These are phyloP conservation scores for Syngnathus scovelli DNA, from an alignment of 2,113 vertebrate species.

Conservation along the genomic window DNA sequence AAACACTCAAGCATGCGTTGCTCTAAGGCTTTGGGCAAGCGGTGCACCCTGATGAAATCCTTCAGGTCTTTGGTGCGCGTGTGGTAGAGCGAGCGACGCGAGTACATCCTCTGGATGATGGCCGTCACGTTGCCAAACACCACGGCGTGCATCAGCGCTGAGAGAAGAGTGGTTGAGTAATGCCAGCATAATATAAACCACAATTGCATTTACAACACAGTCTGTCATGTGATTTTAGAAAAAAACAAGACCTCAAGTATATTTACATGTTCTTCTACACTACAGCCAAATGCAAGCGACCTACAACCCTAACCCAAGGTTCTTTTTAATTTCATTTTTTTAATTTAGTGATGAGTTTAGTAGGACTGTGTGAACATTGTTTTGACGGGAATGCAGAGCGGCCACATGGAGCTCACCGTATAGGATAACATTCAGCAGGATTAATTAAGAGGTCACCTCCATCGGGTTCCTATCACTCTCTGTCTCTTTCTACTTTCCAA, in stretches of 20 bases:
- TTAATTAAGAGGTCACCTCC: constrained; percentile 8
- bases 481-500: not conserved
- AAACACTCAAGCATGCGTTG: constrained; percentile 97
- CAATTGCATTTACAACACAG: not conserved
- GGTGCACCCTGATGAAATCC: constrained; percentile 92
- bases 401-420: constrained; percentile 1
- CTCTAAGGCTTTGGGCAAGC: constrained; percentile 87
- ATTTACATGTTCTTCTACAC: no score
- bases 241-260: not conserved
- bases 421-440: not conserved
- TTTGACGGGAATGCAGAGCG: constrained; percentile 1
- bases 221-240: not conserved
- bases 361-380: not conserved
- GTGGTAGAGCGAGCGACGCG: constrained; percentile 92
- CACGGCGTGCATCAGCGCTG: constrained; percentile 92
- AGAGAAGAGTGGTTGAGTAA: not conserved
- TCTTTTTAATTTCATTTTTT: not conserved
- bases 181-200: not conserved
- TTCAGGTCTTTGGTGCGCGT: constrained; percentile 93
- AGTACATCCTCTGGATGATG: constrained; percentile 96
- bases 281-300: not conserved
- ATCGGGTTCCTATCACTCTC: not conserved
- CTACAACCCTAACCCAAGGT: no score
- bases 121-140: constrained; percentile 95
- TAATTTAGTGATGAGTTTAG: not conserved